Conservation (phyloP, 2,888 invertebrate genomes). For the Monoplex corrugatus region DNA sequence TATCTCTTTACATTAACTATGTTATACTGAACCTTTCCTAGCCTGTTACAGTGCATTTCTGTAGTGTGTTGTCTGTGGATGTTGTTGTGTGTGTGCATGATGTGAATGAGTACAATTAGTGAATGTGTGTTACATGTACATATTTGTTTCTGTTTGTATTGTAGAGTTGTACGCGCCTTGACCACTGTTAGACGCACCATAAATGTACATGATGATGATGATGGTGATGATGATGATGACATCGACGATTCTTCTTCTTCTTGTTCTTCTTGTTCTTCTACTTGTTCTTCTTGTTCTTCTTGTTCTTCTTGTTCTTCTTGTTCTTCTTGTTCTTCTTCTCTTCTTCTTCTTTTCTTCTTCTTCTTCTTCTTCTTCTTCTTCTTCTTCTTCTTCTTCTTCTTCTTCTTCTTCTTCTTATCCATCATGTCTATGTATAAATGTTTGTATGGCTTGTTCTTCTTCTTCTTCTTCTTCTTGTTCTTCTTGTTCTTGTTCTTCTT, state of each 20-base stretch:
- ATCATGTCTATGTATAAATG: too few species aligned
- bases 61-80: too few species aligned
- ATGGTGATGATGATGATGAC: not conserved
- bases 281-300: not conserved
- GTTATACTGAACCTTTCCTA: too few species aligned
- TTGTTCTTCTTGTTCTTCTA: not conserved
- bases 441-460: not conserved
- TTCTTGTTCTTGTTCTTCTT: not conserved
- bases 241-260: not conserved
- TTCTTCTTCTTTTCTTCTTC: not conserved
- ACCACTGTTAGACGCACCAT: too few species aligned
- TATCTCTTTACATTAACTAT: too few species aligned
- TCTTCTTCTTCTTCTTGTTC: not conserved
- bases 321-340: not conserved
- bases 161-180: too few species aligned
- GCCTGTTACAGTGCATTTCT: too few species aligned
- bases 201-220: not conserved
- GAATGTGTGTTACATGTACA: too few species aligned
- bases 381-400: slow-evolving; percentile 5
- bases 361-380: not conserved
- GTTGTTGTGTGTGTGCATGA: too few species aligned
- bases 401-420: not conserved
- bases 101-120: too few species aligned
- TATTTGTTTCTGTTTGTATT: too few species aligned
- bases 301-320: not conserved